Conservation (phyloP, 2,797 vertebrate species). For the Muscicapa striata region DNA sequence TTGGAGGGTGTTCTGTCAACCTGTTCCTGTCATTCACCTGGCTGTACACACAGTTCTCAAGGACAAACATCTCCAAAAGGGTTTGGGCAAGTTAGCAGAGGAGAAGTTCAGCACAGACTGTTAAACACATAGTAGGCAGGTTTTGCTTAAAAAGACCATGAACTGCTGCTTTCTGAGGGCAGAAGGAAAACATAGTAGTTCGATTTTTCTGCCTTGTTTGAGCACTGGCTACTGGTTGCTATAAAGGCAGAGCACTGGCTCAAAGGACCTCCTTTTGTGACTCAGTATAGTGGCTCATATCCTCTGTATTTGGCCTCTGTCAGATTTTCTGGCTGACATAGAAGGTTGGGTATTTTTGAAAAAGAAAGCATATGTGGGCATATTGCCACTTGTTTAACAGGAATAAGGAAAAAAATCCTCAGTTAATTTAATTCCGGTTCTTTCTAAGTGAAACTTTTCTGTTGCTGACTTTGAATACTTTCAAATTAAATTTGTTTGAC, state of each 20-base stretch:
- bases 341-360: no score
- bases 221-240: background rate
- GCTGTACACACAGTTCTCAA: background rate
- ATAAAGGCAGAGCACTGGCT: background rate
- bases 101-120: background rate
- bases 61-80: background rate
- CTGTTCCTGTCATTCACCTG: background rate
- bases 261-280: background rate
- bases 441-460: background rate
- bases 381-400: no score
- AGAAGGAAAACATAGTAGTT: background rate
- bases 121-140: background rate
- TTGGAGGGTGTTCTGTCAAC: background rate
- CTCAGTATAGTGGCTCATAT: background rate
- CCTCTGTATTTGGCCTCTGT: background rate
- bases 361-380: no score
- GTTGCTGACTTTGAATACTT: background rate
- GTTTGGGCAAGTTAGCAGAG: background rate
- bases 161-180: background rate
- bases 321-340: background rate
- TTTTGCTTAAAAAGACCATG: background rate
- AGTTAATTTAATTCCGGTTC: background rate
- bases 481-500: background rate
- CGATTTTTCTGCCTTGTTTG: background rate
- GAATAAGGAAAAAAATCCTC: background rate